phyloP scores from a whole-genome alignment of 2,888 invertebrate species.

The Callyntrura sp. region DNA sequence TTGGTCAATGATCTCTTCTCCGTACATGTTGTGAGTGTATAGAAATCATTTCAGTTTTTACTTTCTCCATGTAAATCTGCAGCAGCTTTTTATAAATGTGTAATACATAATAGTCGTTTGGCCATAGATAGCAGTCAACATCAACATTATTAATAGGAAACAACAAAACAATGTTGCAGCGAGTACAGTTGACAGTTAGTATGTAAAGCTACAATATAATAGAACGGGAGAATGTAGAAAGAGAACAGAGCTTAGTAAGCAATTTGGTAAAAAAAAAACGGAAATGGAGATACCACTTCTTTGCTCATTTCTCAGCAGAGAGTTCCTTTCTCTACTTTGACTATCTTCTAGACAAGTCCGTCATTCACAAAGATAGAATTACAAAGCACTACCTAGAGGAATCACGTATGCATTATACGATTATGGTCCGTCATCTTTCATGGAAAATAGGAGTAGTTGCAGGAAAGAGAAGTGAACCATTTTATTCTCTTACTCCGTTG shows the following conservation, averaged over 20 bases:
- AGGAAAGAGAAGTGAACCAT: conserved; percentile 54
- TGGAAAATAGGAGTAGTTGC: conserved; percentile 25
- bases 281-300: conserved; percentile 12
- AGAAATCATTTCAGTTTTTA: too few relatives aligned
- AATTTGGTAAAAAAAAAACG: conserved; percentile 31
- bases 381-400: conserved; percentile 65
- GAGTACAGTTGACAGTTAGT: too few relatives aligned
- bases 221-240: conserved; percentile 26
- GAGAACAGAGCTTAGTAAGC: conserved; percentile 41
- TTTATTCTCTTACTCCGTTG: conserved; percentile 26
- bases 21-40: too few relatives aligned
- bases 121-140: conserved; percentile 13
- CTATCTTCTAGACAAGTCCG: conserved; percentile 20
- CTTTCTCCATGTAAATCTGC: too few relatives aligned
- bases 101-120: too few relatives aligned
- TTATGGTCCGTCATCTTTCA: conserved; percentile 70
- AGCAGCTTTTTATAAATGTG: neutral
- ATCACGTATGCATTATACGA: conserved; percentile 74
- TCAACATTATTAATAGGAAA: conserved; percentile 15
- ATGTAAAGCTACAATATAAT: too few relatives aligned
- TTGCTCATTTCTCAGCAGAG: too few relatives aligned
- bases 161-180: conserved; percentile 15
- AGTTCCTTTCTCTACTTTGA: too few relatives aligned
- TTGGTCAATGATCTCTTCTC: too few relatives aligned
- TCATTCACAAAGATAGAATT: conserved; percentile 36